Percentiles rank a stretch among this genome's conserved stretches.
These are phyloP conservation scores for Tribolium madens DNA, from an alignment of 1,140 invertebrate species.

Conservation along the genomic window DNA sequence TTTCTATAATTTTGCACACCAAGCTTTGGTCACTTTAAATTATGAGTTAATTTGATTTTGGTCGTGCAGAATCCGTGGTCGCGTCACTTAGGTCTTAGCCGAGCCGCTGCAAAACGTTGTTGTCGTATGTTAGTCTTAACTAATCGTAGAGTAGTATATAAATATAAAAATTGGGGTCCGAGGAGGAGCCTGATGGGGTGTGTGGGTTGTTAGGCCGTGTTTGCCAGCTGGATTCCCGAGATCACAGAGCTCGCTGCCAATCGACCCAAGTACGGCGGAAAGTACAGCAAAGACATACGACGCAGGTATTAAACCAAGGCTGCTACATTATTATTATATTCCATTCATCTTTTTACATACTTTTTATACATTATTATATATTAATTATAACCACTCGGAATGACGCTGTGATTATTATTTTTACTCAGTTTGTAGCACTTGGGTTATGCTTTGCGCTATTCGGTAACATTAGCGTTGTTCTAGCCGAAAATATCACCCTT, in stretches of 20 bases:
- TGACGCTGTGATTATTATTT: slow-evolving; percentile 56
- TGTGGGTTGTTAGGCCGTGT: slow-evolving; percentile 89
- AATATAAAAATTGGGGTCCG: slow-evolving; percentile 48
- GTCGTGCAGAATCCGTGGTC: background rate
- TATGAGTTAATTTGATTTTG: background rate
- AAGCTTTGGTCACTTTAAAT: background rate
- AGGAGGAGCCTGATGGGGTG: slow-evolving; percentile 65
- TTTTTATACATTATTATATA: slow-evolving; percentile 12
- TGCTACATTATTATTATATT: slow-evolving; percentile 47
- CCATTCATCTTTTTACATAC: slow-evolving; percentile 38
- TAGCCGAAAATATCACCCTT: slow-evolving; percentile 50
- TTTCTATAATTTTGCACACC: too few relatives aligned
- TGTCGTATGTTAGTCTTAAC: slow-evolving; percentile 22
- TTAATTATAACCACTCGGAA: slow-evolving; percentile 57
- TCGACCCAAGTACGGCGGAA: slow-evolving; percentile 97
- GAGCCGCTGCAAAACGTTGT: slow-evolving; percentile 30
- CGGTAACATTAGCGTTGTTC: slow-evolving; percentile 31
- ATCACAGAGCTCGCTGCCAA: slow-evolving; percentile 98
- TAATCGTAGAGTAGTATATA: slow-evolving; percentile 37
- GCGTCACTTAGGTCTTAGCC: background rate
- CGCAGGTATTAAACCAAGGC: slow-evolving; percentile 83
- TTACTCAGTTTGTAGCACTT: slow-evolving; percentile 60
- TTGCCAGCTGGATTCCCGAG: slow-evolving; percentile 99
- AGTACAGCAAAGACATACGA: slow-evolving; percentile 97
- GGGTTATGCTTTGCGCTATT: slow-evolving; percentile 61